These are phyloP conservation scores for Suncus etruscus DNA, from an alignment of 2,113 vertebrate species.

Conservation along the genomic window DNA sequence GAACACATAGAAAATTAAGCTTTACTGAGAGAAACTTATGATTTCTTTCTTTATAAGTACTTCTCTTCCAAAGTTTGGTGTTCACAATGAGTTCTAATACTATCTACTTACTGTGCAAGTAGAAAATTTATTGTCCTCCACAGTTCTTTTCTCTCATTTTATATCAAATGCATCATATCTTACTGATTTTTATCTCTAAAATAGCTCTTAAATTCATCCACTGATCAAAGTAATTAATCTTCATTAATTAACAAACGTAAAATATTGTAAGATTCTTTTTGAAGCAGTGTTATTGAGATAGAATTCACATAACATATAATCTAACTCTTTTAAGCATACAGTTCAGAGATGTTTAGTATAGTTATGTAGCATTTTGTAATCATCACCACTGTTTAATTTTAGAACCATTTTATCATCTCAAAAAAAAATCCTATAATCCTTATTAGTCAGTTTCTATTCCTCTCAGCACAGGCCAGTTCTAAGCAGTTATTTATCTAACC, in stretches of 20 bases:
- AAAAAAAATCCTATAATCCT: not conserved
- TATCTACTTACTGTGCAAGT: not conserved
- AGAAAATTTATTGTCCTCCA: not conserved
- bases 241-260: not conserved
- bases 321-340: not conserved
- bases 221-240: not conserved
- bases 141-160: not conserved
- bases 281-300: conserved; percentile 12
- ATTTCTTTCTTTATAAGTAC: not conserved
- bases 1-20: not conserved
- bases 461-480: not conserved
- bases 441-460: not conserved
- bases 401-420: not conserved
- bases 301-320: conserved; percentile 8
- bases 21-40: not conserved
- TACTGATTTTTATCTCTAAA: conserved; percentile 19
- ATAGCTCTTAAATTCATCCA: conserved; percentile 36
- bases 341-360: not conserved
- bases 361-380: not conserved
- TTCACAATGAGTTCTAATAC: not conserved
- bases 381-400: not conserved
- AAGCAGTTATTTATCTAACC: not conserved
- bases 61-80: not conserved
- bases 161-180: not conserved
- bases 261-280: not conserved